phyloP scores from a whole-genome alignment of 2,888 invertebrate genomes.

The Netelia melanura region DNA sequence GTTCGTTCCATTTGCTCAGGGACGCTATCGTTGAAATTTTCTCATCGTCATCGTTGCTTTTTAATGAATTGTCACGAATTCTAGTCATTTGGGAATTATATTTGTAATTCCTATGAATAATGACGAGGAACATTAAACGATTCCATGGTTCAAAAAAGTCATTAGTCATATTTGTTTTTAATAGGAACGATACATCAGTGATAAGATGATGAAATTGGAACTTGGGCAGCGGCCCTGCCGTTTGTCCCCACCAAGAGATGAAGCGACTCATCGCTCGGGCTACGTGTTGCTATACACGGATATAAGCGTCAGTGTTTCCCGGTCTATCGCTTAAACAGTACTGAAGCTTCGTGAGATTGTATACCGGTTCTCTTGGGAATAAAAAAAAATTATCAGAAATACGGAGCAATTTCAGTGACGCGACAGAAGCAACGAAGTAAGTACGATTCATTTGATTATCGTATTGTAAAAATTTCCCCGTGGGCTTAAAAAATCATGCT shows the following conservation, averaged over 20 bases:
- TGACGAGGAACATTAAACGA: too few species aligned
- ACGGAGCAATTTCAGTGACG: neutral
- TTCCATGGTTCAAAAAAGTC: too few species aligned
- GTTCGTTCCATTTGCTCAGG: conserved; percentile 14
- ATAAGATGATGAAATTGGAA: neutral
- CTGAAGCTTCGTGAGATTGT: conserved; percentile 11
- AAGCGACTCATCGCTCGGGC: conserved; percentile 21
- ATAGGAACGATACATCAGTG: neutral
- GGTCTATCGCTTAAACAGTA: conserved; percentile 29
- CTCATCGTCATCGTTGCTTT: neutral
- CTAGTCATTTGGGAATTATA: too few species aligned
- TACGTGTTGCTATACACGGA: conserved; percentile 59
- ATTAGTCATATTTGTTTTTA: too few species aligned
- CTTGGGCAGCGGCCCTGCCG: conserved; percentile 43
- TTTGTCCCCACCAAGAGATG: conserved; percentile 41
- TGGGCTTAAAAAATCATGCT: too few species aligned
- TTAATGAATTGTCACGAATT: neutral
- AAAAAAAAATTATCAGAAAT: neutral
- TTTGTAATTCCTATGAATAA: too few species aligned
- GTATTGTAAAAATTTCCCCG: neutral
- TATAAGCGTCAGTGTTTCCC: conserved; percentile 53
- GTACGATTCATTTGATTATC: conserved; percentile 4
- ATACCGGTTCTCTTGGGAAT: conserved; percentile 17
- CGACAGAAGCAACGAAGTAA: conserved; percentile 19
- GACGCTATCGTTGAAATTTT: conserved; percentile 3